Evolutionary conservation across 2,113 vertebrate species (phyloP), one percentile per base, ranked within the genome.

Genomic region (Platysteira castanea): DNA sequence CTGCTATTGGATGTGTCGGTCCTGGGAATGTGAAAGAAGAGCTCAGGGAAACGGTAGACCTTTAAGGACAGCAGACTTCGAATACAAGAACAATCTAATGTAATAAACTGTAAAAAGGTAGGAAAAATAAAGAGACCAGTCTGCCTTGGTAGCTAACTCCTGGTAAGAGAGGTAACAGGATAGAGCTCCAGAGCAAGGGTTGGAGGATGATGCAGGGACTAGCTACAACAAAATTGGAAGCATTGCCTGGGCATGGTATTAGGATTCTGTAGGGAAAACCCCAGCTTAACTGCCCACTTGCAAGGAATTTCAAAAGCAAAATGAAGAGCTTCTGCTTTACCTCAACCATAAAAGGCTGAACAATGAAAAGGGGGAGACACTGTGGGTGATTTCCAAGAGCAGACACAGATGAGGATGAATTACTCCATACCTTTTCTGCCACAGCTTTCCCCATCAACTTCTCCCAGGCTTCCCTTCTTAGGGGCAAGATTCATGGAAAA

Each of bases 221-320:
- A 12, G 7, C 8, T 59, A 10, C 27, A 41, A 22, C 10, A 28
- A 52, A 70, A 75, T 57, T 37, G 31, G 31, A 90, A 87, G 31
- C 3, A 9, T 60, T 60, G 11, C 6, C n/a, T 24, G 13, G 8
- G 6, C 8, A 13, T 1, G 0, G 5, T 4, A 37, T 31, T 35
- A 59, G 19, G 47, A 50, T 23, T 3, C 6, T 41, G 23, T 10
- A 49, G 10, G 33, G 33, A 67, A 93, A 75, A 33, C 0, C 2
- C 3, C 21, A 50, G 5, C 2, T 37, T 52, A 41, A 23, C 0
- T 24, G 30, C 4, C 74, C 4, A 14, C 59, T 67, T 63, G 3
- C 11, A 61, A 88, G 17, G 26, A 71, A 14, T 11, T n/a, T 53
- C 41, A 85, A 71, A 89, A 56, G 33, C 8, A 50, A 47, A 69